Evolutionary conservation across 2,113 vertebrate genomes (phyloP).

Genomic region (Ophiodon elongatus): DNA sequence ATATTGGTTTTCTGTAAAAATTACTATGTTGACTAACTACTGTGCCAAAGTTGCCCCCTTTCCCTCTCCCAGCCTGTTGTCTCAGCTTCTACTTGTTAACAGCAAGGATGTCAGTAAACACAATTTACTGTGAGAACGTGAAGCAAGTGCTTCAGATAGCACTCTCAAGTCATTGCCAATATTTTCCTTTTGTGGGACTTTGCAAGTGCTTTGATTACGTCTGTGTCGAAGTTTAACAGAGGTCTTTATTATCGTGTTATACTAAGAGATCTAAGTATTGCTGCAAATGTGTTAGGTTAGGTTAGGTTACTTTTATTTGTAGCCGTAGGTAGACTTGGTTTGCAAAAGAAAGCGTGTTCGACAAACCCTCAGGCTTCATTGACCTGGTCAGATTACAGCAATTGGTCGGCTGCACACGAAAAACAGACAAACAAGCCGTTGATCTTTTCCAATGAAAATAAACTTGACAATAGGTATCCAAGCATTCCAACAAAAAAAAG

Average conservation of each 20-base stretch:
- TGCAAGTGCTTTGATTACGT: slow-evolving; percentile 30
- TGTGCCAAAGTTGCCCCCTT: neutral
- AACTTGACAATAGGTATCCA: neutral
- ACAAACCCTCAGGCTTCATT: neutral
- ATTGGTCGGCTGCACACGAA: slow-evolving; percentile 8
- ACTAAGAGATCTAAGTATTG: neutral
- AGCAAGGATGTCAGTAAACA: slow-evolving; percentile 8
- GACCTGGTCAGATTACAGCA: neutral
- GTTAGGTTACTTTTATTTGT: too few relatives aligned
- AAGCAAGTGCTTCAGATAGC: neutral
- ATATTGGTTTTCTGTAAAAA: neutral
- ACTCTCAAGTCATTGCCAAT: slow-evolving; percentile 6
- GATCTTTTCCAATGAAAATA: neutral
- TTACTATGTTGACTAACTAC: neutral
- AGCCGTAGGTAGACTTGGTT: too few relatives aligned
- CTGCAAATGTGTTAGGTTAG: slow-evolving; percentile 11
- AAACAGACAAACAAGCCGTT: neutral
- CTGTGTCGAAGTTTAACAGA: slow-evolving; percentile 29
- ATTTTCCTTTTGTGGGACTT: slow-evolving; percentile 28
- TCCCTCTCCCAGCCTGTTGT: neutral
- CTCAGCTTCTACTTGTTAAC: slow-evolving; percentile 10
- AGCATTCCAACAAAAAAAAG: slow-evolving; percentile 1
- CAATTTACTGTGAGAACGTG: neutral
- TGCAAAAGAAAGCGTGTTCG: too few relatives aligned
- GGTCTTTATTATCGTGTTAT: slow-evolving; percentile 31